Evolutionary conservation across 2,113 vertebrate species (phyloP).

Genomic region (Hiodon tergisus): DNA sequence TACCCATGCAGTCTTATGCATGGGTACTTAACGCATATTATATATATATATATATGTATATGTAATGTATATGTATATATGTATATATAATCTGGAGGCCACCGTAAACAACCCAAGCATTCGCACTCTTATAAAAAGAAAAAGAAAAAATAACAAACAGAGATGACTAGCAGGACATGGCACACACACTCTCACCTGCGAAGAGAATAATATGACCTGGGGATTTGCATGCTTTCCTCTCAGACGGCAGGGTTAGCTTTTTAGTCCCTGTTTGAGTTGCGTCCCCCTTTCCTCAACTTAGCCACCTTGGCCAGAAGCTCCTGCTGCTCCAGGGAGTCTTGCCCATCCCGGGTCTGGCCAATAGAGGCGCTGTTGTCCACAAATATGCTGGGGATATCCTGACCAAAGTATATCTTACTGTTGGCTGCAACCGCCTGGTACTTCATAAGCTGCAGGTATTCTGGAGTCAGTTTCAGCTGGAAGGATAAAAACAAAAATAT

Average conservation of each 20-base stretch:
- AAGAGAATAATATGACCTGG: not conserved
- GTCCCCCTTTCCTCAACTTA: slow-evolving; percentile 48
- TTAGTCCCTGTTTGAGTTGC: not conserved
- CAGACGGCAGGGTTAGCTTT: slow-evolving; percentile 32
- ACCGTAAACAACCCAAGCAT: too few relatives aligned
- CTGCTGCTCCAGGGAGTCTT: slow-evolving; percentile 39
- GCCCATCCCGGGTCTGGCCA: slow-evolving; percentile 48
- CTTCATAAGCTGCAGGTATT: slow-evolving; percentile 89
- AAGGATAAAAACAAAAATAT: not conserved
- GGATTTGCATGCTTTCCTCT: slow-evolving; percentile 19
- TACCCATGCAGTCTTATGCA: too few relatives aligned
- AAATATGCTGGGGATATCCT: slow-evolving; percentile 83
- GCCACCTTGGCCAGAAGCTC: slow-evolving; percentile 47
- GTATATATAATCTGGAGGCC: too few relatives aligned
- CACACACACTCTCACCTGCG: not conserved
- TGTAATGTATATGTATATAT: too few relatives aligned
- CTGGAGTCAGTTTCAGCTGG: slow-evolving; percentile 90
- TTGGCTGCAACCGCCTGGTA: slow-evolving; percentile 86
- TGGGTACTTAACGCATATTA: too few relatives aligned
- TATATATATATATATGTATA: too few relatives aligned
- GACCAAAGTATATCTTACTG: slow-evolving; percentile 96
- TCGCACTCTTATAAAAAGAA: too few relatives aligned
- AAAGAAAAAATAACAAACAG: too few relatives aligned
- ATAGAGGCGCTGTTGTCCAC: slow-evolving; percentile 67
- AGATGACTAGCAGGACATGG: too few relatives aligned